Evolutionary conservation across 2,797 vertebrate species (phyloP).

Genomic region (Halcyon badia): DNA sequence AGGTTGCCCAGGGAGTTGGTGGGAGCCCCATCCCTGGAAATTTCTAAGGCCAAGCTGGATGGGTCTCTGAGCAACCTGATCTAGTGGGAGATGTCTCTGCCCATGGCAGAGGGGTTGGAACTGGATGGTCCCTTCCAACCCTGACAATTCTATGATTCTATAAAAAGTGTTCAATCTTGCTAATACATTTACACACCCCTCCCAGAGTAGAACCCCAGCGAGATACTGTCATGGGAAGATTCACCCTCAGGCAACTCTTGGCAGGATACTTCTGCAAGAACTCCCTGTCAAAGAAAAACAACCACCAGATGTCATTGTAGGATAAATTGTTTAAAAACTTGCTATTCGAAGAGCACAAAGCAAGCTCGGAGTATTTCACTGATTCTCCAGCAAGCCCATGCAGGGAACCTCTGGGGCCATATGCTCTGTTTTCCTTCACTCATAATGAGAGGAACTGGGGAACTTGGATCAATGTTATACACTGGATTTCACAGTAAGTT

Average conservation of each 20-base stretch:
- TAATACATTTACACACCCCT: not conserved
- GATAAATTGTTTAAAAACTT: slow-evolving; percentile 18
- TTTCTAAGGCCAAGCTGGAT: too few relatives aligned
- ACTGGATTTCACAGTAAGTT: not conserved
- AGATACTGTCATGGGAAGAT: not conserved
- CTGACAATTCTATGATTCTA: too few relatives aligned
- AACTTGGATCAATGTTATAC: not conserved
- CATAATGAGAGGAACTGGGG: not conserved
- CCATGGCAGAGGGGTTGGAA: too few relatives aligned
- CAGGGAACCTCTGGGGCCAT: not conserved
- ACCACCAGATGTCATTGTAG: slow-evolving; percentile 74
- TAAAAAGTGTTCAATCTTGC: not conserved
- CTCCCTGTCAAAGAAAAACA: not conserved
- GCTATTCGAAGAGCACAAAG: not conserved
- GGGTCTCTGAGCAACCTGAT: too few relatives aligned
- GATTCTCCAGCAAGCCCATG: not conserved
- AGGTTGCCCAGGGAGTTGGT: too few relatives aligned
- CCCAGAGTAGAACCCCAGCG: not conserved
- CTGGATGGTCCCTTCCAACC: too few relatives aligned
- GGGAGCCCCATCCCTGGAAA: too few relatives aligned
- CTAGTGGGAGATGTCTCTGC: too few relatives aligned
- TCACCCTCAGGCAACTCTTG: accelerated
- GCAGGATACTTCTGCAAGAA: not conserved
- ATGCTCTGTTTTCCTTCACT: not conserved
- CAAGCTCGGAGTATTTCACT: not conserved